These are phyloP conservation scores for Tethya wilhelma DNA, from an alignment of 37 sponge, comb jelly and placozoan genomes.

Conservation along the genomic window DNA sequence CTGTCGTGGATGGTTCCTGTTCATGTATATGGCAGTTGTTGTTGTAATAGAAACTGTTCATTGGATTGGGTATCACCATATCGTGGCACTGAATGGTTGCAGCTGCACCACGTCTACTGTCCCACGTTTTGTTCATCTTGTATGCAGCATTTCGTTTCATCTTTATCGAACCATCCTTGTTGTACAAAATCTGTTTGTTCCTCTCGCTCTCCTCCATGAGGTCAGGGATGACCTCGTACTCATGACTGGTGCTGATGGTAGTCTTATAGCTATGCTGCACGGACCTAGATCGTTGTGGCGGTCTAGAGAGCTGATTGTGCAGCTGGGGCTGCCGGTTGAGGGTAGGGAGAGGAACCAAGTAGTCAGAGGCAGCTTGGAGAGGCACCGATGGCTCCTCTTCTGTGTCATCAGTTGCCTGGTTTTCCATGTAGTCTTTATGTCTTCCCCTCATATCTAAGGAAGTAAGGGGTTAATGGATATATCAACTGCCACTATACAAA, in stretches of 20 bases:
- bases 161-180: not conserved
- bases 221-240: conserved; percentile 18
- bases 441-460: no score
- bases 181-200: not conserved
- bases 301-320: not conserved
- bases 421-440: no score
- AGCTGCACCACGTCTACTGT: no score
- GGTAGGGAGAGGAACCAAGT: conserved; percentile 16
- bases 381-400: no score
- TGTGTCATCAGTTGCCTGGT: no score
- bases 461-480: no score
- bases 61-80: not conserved
- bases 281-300: not conserved
- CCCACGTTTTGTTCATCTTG: not conserved
- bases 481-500: no score
- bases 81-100: not conserved
- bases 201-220: not conserved
- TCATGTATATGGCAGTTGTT: no score
- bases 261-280: conserved; percentile 18
- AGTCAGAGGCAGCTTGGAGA: conserved; percentile 39
- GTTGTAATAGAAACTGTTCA: conserved; percentile 1
- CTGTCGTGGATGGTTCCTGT: no score
- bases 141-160: conserved; percentile 33
- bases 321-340: conserved; percentile 1
- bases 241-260: conserved; percentile 6